Base-by-base conservation (phyloP, 2,113 vertebrate species). In the Anguilla japonica region DNA sequence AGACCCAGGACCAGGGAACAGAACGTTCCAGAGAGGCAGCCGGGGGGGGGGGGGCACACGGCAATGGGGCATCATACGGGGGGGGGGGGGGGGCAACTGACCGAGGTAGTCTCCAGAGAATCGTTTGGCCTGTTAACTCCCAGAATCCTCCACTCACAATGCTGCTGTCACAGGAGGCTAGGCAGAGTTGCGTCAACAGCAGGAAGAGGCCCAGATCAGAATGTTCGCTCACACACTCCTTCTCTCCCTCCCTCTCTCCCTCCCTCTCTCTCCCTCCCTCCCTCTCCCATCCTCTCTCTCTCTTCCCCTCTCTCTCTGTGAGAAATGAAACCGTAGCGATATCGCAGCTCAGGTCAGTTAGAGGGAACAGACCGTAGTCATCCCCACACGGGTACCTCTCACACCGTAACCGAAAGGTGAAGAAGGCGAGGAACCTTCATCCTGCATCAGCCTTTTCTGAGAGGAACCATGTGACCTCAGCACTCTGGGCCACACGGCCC, bases 1-100 rank as follows among this genome's bases (percentile, higher is more conserved):
- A 83, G 29, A 83, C 82, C 29, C 15, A 15, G n/a, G 40, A 34
- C n/a, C 81, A 3, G 29, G 82, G 81, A 83, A 83, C 82, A 83
- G 29, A 83, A 83, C 50, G 82, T 83, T 26, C 50, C 53, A 6
- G 26, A 39, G 34, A 40, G 18, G 18, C 13, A 20, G 4, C 26
- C 46, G 11, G 26, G 26, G 4, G 16, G 43, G 43, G 43, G 43
- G 43, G 43, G 34, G 26, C 82, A 15, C n/a, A 83, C 50, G 22
- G 20, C 82, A 60, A 46, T 40, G 82, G 29, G 4, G 14, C 34
- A 15, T 83, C 26, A 34, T 56, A 15, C 0, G 0, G 81, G 71
- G 71, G 71, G 22, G 71, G 71, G 71, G n/a, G 71, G 71, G 5
- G 6, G 60, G 60, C 11, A 6, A 22, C 18, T 67, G 22, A 9